A percentile compares a stretch with the other conserved stretches of the same genome.
These are phyloP conservation scores for Corbicula japonica DNA, from an alignment of 2,888 invertebrate genomes.

Conservation along the genomic window DNA sequence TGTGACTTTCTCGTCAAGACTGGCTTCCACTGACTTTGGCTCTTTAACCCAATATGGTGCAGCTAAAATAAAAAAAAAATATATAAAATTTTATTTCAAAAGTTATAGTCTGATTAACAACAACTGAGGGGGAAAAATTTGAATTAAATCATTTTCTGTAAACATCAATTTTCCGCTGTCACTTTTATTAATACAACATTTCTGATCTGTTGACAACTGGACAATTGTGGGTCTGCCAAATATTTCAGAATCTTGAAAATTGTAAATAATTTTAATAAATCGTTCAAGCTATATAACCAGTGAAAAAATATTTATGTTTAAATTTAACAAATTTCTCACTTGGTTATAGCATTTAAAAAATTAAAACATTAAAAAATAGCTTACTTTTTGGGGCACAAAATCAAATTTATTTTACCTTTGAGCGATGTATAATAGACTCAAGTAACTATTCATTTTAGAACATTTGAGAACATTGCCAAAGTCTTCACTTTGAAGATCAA, in stretches of 20 bases:
- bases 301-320: too few species aligned
- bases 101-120: background rate
- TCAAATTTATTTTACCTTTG: background rate
- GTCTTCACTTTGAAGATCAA: background rate
- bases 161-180: background rate
- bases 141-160: background rate
- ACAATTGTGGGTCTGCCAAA: background rate
- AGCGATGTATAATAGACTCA: background rate
- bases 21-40: constrained; percentile 94
- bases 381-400: too few species aligned
- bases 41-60: constrained; percentile 95
- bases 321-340: too few species aligned
- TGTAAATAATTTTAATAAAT: too few species aligned
- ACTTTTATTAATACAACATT: background rate
- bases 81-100: background rate
- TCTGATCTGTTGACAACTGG: background rate
- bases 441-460: background rate
- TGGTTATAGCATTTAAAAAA: too few species aligned
- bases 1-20: constrained; percentile 95
- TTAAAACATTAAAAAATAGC: too few species aligned
- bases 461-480: background rate
- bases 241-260: background rate
- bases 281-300: too few species aligned
- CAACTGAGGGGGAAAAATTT: background rate
- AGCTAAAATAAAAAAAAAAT: constrained; percentile 82